These are phyloP conservation scores for Brachionus paranguensis DNA, from an alignment of 1,140 invertebrate genomes.

Conservation along the genomic window DNA sequence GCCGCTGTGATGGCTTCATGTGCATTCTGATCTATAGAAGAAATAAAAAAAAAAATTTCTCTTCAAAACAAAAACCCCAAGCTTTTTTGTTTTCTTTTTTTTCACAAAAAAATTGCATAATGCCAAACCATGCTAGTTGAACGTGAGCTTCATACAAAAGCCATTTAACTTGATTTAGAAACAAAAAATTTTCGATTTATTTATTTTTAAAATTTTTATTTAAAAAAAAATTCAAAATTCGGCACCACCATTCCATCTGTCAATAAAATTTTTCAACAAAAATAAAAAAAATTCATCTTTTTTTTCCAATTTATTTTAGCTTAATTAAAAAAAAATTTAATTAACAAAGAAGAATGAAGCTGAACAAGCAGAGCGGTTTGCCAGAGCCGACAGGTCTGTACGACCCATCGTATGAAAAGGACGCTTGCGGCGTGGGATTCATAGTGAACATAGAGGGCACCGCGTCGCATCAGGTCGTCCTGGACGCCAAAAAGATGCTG, in stretches of 20 bases:
- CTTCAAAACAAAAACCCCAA: neutral
- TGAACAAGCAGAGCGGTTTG: constrained; percentile 45
- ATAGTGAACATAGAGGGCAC: constrained; percentile 93
- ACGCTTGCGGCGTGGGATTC: constrained; percentile 96
- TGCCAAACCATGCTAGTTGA: neutral
- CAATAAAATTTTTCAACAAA: neutral
- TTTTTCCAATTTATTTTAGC: neutral
- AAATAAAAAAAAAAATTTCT: neutral
- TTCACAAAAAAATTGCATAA: neutral
- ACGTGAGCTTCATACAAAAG: constrained; percentile 44
- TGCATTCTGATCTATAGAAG: neutral
- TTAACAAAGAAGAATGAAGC: constrained; percentile 39
- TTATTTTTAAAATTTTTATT: too few species aligned
- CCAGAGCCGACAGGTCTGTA: constrained; percentile 74
- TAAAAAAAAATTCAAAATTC: too few species aligned
- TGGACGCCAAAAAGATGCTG: constrained; percentile 84
- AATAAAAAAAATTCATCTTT: neutral
- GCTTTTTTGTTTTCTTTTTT: neutral
- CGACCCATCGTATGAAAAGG: constrained; percentile 83
- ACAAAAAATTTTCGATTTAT: too few species aligned
- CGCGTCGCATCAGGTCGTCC: constrained; percentile 84
- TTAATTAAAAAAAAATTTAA: neutral
- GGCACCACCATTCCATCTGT: too few species aligned
- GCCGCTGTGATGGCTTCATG: neutral
- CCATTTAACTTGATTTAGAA: neutral